phyloP scores from a whole-genome alignment of 2,888 invertebrate genomes.

The Arrhopalites spinosus region DNA sequence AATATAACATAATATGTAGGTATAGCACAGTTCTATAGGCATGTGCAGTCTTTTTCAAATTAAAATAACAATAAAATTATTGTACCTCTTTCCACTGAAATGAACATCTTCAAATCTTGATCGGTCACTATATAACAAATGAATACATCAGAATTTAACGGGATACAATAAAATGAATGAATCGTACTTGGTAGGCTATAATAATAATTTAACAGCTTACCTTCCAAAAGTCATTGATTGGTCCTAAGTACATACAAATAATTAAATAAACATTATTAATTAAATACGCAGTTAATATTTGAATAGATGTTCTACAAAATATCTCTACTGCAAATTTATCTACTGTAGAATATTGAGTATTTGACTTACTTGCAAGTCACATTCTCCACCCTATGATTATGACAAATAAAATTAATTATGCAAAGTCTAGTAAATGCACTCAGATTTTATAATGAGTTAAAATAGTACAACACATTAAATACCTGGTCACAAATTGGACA shows the following conservation, averaged over 20 bases:
- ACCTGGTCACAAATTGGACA: constrained; percentile 99
- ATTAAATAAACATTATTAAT: too few relatives aligned
- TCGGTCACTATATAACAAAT: constrained; percentile 73
- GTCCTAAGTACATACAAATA: constrained; percentile 64
- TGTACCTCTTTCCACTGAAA: constrained; percentile 84
- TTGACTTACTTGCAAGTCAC: constrained; percentile 75
- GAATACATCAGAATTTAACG: too few relatives aligned
- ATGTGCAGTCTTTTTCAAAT: not conserved
- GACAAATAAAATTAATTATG: too few relatives aligned
- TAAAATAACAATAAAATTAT: not conserved
- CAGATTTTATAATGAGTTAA: too few relatives aligned
- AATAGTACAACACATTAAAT: too few relatives aligned
- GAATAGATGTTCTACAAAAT: too few relatives aligned
- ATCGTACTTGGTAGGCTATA: too few relatives aligned
- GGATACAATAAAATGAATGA: too few relatives aligned
- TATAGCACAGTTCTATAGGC: not conserved
- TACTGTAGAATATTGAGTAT: too few relatives aligned
- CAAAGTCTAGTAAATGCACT: too few relatives aligned
- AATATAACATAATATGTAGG: not conserved
- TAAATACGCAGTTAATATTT: too few relatives aligned
- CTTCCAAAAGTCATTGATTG: constrained; percentile 99
- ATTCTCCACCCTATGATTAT: constrained; percentile 90
- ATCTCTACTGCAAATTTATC: too few relatives aligned
- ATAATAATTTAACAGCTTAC: constrained; percentile 15
- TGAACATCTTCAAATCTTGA: constrained; percentile 92